These are phyloP conservation scores for Nymphalis c-album DNA, from an alignment of 2,888 invertebrate species.

Conservation along the genomic window DNA sequence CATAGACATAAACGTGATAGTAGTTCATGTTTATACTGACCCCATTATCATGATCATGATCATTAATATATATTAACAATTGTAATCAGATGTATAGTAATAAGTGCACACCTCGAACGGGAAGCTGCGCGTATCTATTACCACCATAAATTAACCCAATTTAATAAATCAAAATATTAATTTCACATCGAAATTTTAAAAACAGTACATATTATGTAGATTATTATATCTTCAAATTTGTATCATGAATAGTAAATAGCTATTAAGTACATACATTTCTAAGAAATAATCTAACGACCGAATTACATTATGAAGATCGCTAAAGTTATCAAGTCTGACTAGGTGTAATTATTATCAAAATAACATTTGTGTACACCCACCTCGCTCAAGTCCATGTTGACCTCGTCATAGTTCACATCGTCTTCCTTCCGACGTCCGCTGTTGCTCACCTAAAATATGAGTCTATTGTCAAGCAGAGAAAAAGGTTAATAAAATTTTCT, in stretches of 20 bases:
- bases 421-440: constrained; percentile 69
- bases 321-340: neutral
- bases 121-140: too few species aligned
- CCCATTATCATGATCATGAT: too few species aligned
- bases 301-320: constrained; percentile 2
- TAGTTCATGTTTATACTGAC: too few species aligned
- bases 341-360: constrained; percentile 5
- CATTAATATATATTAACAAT: too few species aligned
- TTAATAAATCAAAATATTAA: too few species aligned
- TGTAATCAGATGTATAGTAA: too few species aligned
- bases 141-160: too few species aligned
- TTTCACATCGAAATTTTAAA: too few species aligned
- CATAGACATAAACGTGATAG: too few species aligned
- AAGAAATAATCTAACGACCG: neutral
- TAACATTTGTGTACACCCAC: constrained; percentile 63
- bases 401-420: constrained; percentile 87
- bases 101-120: too few species aligned
- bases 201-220: neutral
- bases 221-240: constrained; percentile 1
- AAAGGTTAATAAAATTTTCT: constrained; percentile 71
- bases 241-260: neutral
- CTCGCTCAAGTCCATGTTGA: constrained; percentile 90
- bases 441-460: constrained; percentile 76
- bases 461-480: constrained; percentile 84
- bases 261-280: constrained; percentile 1